Evolutionary conservation across 2,888 invertebrate species (phyloP), one percentile per base, ranked within the genome.

Genomic region (Mythimna albipuncta): DNA sequence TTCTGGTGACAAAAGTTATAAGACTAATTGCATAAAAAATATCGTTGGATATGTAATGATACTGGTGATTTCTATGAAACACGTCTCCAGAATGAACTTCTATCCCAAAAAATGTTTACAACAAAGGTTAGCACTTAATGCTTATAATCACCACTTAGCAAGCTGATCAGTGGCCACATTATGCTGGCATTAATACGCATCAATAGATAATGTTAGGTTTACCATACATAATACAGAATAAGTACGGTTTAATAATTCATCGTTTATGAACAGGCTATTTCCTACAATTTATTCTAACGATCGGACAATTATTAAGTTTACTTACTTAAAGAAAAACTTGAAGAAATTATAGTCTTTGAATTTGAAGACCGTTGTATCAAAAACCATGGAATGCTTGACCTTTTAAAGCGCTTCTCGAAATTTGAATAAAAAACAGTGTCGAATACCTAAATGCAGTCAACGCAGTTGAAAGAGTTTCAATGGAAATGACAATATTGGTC

Each of bases 161-260:
- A n/a, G 58, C 65, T 62, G 63, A 79, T 66, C 55, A 59, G 11
- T 26, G 63, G 57, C 64, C 63, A 52, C 41, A 69, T 83, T 73
- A 83, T 80, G 32, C 68, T 63, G 44, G 41, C 55, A 79, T 79
- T 72, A 79, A 68, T 72, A 68, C 67, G 64, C 67, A 66, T 80
- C 75, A 63, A 74, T 83, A 66, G 84, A 83, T 83, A 79, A 79
- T 79, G 69, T 64, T 69, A 59, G 79, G 81, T 80, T 80, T 84
- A 66, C 47, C 68, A 80, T 83, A 69, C 75, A 52, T 83, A 83
- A 83, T 79, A 80, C 54, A 66, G 52, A 82, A 66, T 74, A 68
- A 83, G 32, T 80, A 80, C 63, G 19, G 44, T 80, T 84, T 69
- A 74, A 80, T 84, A 80, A 80, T 80, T 74, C 68, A 83, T 65